phyloP scores from a whole-genome alignment of 2,888 invertebrate species.

The Aspidiotus rigidus region DNA sequence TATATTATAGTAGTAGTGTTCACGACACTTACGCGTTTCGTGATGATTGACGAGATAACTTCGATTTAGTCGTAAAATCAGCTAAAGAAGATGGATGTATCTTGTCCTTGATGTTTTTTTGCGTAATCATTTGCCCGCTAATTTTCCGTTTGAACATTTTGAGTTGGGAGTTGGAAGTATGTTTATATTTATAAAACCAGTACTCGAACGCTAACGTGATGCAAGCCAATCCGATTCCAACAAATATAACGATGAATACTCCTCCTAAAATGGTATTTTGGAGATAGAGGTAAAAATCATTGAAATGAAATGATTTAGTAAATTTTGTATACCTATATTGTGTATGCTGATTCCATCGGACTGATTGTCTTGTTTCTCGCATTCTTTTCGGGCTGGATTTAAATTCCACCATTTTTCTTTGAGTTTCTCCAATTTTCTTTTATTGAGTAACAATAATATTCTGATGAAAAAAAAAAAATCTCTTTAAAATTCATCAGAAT shows the following conservation, averaged over 20 bases:
- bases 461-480: constrained; percentile 45
- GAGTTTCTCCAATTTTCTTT: constrained; percentile 79
- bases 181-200: constrained; percentile 78
- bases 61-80: constrained; percentile 23
- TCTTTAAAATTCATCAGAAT: too few species aligned
- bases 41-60: constrained; percentile 13
- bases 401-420: constrained; percentile 96
- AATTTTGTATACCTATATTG: constrained; percentile 63
- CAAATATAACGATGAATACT: constrained; percentile 94
- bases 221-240: constrained; percentile 85
- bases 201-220: constrained; percentile 87
- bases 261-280: constrained; percentile 48
- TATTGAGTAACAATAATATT: constrained; percentile 85
- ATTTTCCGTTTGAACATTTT: constrained; percentile 25
- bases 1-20: too few species aligned
- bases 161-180: constrained; percentile 27
- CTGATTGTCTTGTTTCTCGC: constrained; percentile 82
- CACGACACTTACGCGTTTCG: constrained; percentile 16
- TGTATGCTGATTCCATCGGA: constrained; percentile 95
- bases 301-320: background rate
- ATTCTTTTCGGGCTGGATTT: constrained; percentile 65
- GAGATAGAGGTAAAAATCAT: background rate
- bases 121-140: constrained; percentile 10
- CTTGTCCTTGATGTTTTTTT: constrained; percentile 24
- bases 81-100: constrained; percentile 28